Base-by-base conservation (phyloP, 1,140 invertebrate genomes). In the Hetaerina americana region DNA sequence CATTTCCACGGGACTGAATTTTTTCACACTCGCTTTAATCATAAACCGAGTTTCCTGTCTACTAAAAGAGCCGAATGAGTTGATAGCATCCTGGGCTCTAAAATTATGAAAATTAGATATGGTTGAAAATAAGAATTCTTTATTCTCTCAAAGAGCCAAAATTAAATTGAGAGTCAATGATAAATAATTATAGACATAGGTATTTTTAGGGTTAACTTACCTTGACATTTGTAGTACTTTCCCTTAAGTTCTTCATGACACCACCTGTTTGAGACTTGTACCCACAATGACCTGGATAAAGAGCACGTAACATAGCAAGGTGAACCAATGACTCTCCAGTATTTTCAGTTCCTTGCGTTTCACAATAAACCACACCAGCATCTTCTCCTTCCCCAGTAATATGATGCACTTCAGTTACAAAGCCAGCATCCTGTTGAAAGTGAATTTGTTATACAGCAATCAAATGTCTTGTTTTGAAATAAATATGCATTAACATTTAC, bases 331-430 rank as follows among this genome's bases (percentile, higher is more conserved):
- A 87, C 78, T 92, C 89, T n/a, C 89, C 92, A 57, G 84, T 87
- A 79, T 95, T 94, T 81, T 95, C 93, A 26, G 85, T 77, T 25
- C 89, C 89, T 79, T 96, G 93, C 91, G 96, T 95, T 84, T 97
- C 94, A 81, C 91, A 94, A 79, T 97, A 97, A 0, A 96, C 93
- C 27, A 96, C 92, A 29, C 95, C 95, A 29, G 89, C 92, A 85
- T 97, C 89, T 76, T 93, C 88, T 2, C 94, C 95, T 73, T 93
- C 87, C 3, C 88, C 89, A 78, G 91, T 93, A 68, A 97, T 86
- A 79, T 97, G 94, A 81, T 97, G 92, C 0, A 97, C 93, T 83
- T 97, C 95, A 18, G 94, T 97, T 12, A 88, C 81, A 81, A 89
- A 97, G 0, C 85, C 92, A 76, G 89, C 83, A 75, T 94, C 89